A percentile compares a stretch with the other conserved stretches of the same genome.
These are phyloP conservation scores for Aurelia aurita DNA, from an alignment of 30 jellyfish, hydroid and myxozoan species.

Conservation along the genomic window DNA sequence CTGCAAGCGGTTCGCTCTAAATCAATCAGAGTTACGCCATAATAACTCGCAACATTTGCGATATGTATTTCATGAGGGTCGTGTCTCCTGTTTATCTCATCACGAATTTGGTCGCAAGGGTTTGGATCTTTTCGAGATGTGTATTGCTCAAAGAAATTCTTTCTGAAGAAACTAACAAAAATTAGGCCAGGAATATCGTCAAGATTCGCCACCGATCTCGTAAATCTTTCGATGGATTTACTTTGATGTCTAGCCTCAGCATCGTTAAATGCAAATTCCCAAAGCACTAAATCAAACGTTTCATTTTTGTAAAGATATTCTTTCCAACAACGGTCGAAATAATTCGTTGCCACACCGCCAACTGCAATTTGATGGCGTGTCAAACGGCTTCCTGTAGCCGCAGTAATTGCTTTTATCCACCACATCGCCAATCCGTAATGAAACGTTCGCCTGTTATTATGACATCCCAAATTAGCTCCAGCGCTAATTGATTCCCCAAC, in stretches of 20 bases:
- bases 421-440: constrained; percentile 87
- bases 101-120: constrained; percentile 51
- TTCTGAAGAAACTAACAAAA: constrained; percentile 66
- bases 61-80: constrained; percentile 37
- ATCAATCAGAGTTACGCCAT: constrained; percentile 62
- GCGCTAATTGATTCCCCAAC: constrained; percentile 91
- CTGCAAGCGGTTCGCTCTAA: constrained; percentile 63
- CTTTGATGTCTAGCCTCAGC: constrained; percentile 48
- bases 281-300: constrained; percentile 79
- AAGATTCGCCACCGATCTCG: constrained; percentile 57
- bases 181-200: constrained; percentile 61
- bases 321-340: constrained; percentile 91
- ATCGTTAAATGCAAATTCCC: constrained; percentile 96
- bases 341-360: constrained; percentile 91
- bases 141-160: constrained; percentile 48
- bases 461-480: constrained; percentile 95
- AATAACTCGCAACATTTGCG: constrained; percentile 54
- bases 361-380: constrained; percentile 86
- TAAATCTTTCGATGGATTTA: constrained; percentile 68
- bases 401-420: constrained; percentile 86
- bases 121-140: constrained; percentile 9
- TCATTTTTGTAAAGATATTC: constrained; percentile 79
- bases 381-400: constrained; percentile 82
- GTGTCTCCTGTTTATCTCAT: constrained; percentile 26
- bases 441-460: constrained; percentile 66